Percentiles rank a stretch among this genome's conserved stretches.
Conservation (phyloP, 2,113 vertebrate species). For the Nycticorax nycticorax region DNA sequence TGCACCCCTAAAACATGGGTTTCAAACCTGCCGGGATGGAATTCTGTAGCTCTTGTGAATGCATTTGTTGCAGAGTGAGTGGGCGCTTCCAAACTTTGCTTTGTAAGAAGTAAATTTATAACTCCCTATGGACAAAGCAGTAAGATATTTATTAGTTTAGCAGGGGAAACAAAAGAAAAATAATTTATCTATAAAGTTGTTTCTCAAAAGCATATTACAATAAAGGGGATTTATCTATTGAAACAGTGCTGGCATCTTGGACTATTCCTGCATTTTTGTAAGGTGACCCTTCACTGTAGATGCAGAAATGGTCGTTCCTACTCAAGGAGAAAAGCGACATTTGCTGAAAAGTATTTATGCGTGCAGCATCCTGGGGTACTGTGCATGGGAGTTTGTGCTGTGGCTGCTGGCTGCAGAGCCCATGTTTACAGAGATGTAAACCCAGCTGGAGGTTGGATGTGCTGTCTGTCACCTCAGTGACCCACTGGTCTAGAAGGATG, state of each 20-base stretch:
- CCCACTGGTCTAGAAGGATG: neutral
- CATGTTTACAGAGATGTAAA: neutral
- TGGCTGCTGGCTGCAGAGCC: neutral
- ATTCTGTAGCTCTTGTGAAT: neutral
- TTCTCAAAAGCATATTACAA: neutral
- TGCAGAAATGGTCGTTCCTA: neutral
- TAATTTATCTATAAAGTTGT: neutral
- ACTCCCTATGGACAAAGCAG: neutral
- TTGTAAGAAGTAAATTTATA: neutral
- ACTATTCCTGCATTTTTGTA: neutral
- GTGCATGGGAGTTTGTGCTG: neutral
- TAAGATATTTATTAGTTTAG: neutral
- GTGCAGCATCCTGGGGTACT: neutral
- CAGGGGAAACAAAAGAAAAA: neutral
- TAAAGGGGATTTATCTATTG: neutral
- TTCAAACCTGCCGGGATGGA: neutral
- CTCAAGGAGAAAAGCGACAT: neutral
- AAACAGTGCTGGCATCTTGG: neutral
- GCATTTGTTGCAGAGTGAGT: neutral
- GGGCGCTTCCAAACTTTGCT: neutral
- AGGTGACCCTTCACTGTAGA: neutral
- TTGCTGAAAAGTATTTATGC: neutral
- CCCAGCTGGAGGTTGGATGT: neutral
- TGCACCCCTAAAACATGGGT: neutral
- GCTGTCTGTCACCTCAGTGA: neutral